Evolutionary conservation across 2,888 invertebrate species (phyloP).

Genomic region (Pristionchus exspectatus): DNA sequence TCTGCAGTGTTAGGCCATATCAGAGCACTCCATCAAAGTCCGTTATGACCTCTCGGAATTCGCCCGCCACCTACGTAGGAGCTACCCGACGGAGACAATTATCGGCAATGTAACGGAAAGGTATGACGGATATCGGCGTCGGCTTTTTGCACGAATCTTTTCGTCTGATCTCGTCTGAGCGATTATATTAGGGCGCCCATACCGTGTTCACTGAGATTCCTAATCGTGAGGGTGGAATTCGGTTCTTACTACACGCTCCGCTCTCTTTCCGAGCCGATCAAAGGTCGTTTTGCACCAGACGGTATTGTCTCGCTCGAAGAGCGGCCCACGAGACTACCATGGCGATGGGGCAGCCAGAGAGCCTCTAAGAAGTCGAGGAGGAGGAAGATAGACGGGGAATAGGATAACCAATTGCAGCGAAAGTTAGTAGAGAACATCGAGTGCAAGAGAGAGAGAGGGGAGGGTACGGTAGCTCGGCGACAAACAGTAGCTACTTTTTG

Average conservation of each 20-base stretch:
- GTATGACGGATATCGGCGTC: neutral
- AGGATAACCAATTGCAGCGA: neutral
- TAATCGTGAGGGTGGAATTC: neutral
- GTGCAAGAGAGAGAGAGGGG: neutral
- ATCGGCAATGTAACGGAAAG: neutral
- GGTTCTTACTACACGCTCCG: neutral
- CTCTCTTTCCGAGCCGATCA: neutral
- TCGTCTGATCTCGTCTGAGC: neutral
- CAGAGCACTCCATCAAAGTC: neutral
- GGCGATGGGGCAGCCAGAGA: neutral
- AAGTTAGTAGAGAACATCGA: too few relatives aligned
- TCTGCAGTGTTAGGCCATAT: neutral
- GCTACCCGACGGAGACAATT: neutral
- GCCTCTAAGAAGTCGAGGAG: neutral
- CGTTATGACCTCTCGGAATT: conserved; percentile 12
- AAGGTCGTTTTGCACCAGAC: neutral
- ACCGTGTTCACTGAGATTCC: neutral
- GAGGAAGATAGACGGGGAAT: neutral
- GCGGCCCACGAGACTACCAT: conserved; percentile 32
- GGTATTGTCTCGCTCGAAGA: neutral
- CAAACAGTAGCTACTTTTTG: neutral
- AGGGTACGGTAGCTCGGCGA: neutral
- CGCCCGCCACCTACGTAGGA: conserved; percentile 15
- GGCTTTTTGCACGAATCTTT: neutral
- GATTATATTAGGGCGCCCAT: neutral